Evolutionary conservation across 2,888 invertebrate species (phyloP).

Genomic region (Entomobrya proxima): DNA sequence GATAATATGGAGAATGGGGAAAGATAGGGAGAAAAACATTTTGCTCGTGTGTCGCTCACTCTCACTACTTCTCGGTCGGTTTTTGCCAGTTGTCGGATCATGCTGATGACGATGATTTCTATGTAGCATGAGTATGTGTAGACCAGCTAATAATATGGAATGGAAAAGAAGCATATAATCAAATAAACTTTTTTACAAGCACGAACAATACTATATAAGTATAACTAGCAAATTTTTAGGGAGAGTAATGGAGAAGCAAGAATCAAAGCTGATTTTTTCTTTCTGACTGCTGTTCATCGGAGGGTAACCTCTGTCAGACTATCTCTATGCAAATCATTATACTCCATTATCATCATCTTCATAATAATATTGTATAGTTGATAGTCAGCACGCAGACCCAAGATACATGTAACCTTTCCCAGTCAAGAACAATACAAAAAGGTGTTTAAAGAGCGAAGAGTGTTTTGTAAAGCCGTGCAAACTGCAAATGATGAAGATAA

Average conservation of each 20-base stretch:
- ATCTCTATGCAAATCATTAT: not conserved
- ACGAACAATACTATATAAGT: not conserved
- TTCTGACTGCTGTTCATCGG: not conserved
- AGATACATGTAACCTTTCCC: not conserved
- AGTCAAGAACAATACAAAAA: slow-evolving; percentile 27
- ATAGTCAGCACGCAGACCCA: not conserved
- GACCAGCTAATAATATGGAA: not conserved
- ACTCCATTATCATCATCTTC: not conserved
- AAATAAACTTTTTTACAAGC: not conserved
- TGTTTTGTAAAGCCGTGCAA: not conserved
- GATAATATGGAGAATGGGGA: not conserved
- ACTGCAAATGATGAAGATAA: not conserved
- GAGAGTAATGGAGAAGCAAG: not conserved
- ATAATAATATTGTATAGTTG: not conserved
- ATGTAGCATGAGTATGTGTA: not conserved
- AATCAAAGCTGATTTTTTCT: not conserved
- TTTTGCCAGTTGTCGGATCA: slow-evolving; percentile 39
- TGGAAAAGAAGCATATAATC: not conserved
- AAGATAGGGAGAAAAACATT: not conserved
- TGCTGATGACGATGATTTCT: not conserved
- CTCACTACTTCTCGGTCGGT: not conserved
- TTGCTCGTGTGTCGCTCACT: slow-evolving; percentile 23
- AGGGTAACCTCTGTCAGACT: not conserved
- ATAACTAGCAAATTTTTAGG: not conserved
- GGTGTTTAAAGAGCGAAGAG: not conserved